Evolutionary conservation across 1,140 invertebrate genomes (phyloP), one percentile per base, ranked within the genome.

Genomic region (Drosophila miranda): DNA sequence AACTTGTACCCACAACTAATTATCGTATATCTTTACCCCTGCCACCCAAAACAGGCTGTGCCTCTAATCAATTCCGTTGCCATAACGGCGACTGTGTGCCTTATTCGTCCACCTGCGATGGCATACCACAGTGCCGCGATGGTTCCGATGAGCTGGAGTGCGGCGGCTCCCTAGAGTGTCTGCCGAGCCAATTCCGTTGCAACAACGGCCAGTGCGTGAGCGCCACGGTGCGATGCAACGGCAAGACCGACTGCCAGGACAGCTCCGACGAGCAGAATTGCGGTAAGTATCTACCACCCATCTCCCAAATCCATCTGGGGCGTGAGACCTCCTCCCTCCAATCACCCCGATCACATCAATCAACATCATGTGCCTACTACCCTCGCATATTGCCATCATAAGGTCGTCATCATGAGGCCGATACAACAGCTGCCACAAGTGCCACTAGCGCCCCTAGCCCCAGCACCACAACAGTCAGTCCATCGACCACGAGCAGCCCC

Each of bases 251-350:
- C 78, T 97, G 96, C 89, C 77, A 79, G n/a, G 95, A 96, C 81
- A 92, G 93, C 56, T 94, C 94, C 38, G 96, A 97, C 92, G 96
- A 97, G 92, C 91, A 90, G 41, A 91, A 93, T 86, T 95, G 94
- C 88, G 89, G 93, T 94, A 92, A 92, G 93, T 92, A 83, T 55
- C 13, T 3, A 6, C 45, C 11, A 8, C n/a, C 4, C 16, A n/a
- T 3, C 9, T 3, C 7, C 30, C 30, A 30, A 19, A 2, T 19
- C 19, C 19, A 19, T 9, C 3, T 26, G 23, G 23, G 4, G 23
- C 23, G 23, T 6, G 23, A 26, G 23, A 26, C 23, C 23, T 26
- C 5, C 30, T 30, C 30, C 8, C 0, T 11, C 11, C 11, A 49
- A 8, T 38, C 34, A 38, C 11, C 4, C 34, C 23, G 16, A 16